Evolutionary conservation across 2,113 vertebrate genomes (phyloP).

Genomic region (Thermophis baileyi): DNA sequence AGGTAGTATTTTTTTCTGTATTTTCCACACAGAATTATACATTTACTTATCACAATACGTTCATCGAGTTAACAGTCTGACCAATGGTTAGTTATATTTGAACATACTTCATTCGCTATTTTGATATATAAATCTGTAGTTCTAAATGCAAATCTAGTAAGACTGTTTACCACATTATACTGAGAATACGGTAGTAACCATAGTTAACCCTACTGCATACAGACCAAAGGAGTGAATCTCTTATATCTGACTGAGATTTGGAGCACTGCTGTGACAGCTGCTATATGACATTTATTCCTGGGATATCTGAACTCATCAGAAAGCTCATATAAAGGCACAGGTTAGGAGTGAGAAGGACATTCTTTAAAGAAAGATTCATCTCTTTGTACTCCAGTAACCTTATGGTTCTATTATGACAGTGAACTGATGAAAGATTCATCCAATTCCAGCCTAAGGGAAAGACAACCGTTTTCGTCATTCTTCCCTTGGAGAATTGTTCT

Average conservation of each 20-base stretch:
- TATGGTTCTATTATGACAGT: neutral
- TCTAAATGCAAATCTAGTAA: neutral
- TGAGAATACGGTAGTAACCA: neutral
- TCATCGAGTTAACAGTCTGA: neutral
- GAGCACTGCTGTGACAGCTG: neutral
- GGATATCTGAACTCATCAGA: neutral
- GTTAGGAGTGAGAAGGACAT: conserved; percentile 35
- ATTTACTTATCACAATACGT: neutral
- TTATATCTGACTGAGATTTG: neutral
- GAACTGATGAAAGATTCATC: conserved; percentile 28
- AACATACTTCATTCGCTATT: neutral
- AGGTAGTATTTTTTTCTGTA: neutral
- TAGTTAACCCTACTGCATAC: neutral
- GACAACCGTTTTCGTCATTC: neutral
- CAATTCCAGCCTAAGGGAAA: conserved; percentile 25
- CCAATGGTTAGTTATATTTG: neutral
- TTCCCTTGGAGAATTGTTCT: conserved; percentile 40
- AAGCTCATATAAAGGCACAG: neutral
- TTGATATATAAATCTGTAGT: neutral
- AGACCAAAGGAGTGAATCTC: neutral
- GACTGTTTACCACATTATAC: neutral
- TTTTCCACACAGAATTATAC: neutral
- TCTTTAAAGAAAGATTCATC: conserved; percentile 14
- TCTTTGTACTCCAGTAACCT: neutral
- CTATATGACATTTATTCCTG: neutral